Evolutionary conservation across 1,140 invertebrate species (phyloP).

Genomic region (Tetranychus cinnabarinus): DNA sequence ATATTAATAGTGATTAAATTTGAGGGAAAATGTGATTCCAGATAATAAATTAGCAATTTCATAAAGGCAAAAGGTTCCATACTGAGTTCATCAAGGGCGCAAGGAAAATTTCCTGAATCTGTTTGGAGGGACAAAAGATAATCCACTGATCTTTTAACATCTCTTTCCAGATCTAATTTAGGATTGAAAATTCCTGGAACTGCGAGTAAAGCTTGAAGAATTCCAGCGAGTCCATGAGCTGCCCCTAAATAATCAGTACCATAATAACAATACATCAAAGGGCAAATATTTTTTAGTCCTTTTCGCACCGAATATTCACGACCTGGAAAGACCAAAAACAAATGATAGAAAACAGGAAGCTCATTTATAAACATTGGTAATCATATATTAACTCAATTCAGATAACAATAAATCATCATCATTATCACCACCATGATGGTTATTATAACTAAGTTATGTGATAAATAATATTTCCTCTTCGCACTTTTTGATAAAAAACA

Average conservation of each 20-base stretch:
- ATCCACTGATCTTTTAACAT: constrained; percentile 33
- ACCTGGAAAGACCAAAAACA: no score
- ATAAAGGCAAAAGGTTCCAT: no score
- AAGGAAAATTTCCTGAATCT: neutral
- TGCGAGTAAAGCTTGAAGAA: constrained; percentile 31
- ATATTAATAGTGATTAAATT: neutral
- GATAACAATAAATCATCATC: no score
- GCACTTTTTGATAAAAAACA: no score
- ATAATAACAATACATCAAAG: constrained; percentile 64
- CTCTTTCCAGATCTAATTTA: constrained; percentile 21
- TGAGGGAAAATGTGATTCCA: neutral
- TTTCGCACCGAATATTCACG: no score
- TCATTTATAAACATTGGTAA: no score
- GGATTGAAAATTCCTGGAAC: constrained; percentile 29
- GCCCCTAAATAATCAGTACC: constrained; percentile 56
- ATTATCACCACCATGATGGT: no score
- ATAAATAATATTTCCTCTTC: no score
- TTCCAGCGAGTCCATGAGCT: constrained; percentile 44
- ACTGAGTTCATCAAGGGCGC: no score
- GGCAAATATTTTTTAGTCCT: constrained; percentile 26
- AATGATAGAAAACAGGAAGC: no score
- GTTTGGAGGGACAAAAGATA: constrained; percentile 35
- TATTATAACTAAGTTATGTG: no score
- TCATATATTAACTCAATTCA: no score
- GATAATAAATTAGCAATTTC: neutral